phyloP scores from a whole-genome alignment of 2,113 vertebrate genomes.

The Myanophis thanlyinensis region DNA sequence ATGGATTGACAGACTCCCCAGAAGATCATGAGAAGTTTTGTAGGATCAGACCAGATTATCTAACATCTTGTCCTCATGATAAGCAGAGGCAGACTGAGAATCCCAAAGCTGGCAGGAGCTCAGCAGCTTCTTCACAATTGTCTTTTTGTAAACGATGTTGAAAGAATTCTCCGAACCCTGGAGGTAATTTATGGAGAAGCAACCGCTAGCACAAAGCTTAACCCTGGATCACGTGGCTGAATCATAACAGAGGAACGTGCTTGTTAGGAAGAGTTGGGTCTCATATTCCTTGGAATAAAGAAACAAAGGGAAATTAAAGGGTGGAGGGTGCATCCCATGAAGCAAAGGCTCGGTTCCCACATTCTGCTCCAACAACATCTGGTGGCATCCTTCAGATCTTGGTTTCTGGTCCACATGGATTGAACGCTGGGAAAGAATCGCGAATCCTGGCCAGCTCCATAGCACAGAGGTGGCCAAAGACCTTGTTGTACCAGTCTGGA shows the following conservation, averaged over 20 bases:
- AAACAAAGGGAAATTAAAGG: not conserved
- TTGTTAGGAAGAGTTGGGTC: not conserved
- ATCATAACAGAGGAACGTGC: not conserved
- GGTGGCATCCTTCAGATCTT: conserved; percentile 67
- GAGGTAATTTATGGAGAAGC: not conserved
- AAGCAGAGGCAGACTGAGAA: not conserved
- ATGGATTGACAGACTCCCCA: not conserved
- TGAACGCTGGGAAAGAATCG: conserved; percentile 77
- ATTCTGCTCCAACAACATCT: not conserved
- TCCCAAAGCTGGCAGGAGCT: not conserved
- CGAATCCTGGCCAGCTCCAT: conserved; percentile 83
- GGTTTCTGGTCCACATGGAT: conserved; percentile 71
- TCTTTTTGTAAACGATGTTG: not conserved
- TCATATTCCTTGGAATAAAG: not conserved
- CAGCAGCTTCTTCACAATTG: not conserved
- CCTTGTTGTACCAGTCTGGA: conserved; percentile 88
- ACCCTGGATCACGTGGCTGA: accelerated
- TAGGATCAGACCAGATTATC: not conserved
- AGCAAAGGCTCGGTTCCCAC: accelerated
- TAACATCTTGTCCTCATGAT: not conserved
- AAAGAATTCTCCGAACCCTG: not conserved
- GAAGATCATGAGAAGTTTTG: not conserved
- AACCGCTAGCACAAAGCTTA: not conserved
- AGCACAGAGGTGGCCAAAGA: conserved; percentile 84
- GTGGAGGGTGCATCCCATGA: accelerated